Percentiles rank a stretch among this genome's conserved stretches.
Evolutionary conservation across 2,113 vertebrate genomes (phyloP).

Genomic region (Synchiropus splendidus): DNA sequence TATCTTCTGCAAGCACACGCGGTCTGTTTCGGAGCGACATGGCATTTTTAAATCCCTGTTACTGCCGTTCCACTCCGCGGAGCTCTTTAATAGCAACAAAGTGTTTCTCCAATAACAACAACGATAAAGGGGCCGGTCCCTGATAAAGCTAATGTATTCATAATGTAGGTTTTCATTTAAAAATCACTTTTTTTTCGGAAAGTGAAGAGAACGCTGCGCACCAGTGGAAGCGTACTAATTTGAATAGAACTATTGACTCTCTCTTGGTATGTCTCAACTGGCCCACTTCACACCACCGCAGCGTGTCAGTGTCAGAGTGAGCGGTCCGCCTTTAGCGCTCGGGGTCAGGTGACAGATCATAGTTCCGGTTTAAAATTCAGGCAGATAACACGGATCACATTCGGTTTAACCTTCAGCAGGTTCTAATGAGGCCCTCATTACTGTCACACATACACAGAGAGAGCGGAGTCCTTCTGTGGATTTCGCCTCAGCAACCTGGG

Average conservation of each 20-base stretch:
- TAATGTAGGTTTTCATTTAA: constrained; percentile 22
- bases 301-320: neutral
- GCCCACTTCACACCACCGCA: constrained; percentile 4
- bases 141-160: constrained; percentile 21
- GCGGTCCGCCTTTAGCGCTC: too few relatives aligned
- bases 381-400: too few relatives aligned
- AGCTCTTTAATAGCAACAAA: constrained; percentile 36
- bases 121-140: constrained; percentile 15
- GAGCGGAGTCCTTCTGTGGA: too few relatives aligned
- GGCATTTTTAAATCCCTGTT: constrained; percentile 41
- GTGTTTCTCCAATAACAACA: constrained; percentile 26
- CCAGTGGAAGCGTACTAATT: too few relatives aligned
- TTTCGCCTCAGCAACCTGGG: too few relatives aligned
- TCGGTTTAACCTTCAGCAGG: too few relatives aligned
- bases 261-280: too few relatives aligned
- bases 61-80: constrained; percentile 21
- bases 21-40: constrained; percentile 17
- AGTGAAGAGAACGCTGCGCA: neutral
- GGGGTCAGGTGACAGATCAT: too few relatives aligned
- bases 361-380: too few relatives aligned
- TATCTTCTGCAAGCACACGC: constrained; percentile 28
- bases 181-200: constrained; percentile 18
- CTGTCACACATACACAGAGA: too few relatives aligned
- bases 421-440: too few relatives aligned
- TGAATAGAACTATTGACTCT: too few relatives aligned